These are phyloP conservation scores for Agrypnus murinus DNA, from an alignment of 2,888 invertebrate species.

Conservation along the genomic window DNA sequence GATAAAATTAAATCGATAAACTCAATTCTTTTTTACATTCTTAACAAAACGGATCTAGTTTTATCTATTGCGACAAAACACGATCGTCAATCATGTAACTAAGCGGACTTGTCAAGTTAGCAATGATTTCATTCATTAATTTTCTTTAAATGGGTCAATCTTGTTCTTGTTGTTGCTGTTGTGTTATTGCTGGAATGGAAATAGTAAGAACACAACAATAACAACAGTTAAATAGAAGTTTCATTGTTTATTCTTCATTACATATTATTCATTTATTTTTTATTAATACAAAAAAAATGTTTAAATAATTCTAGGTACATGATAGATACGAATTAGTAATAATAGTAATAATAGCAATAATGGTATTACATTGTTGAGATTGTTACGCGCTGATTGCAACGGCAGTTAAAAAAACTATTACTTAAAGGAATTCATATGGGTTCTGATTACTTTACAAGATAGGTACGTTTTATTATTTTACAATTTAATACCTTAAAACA, in stretches of 20 bases:
- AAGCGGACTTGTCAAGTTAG: slow-evolving; percentile 19
- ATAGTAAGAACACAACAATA: slow-evolving; percentile 4
- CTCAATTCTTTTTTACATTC: background rate
- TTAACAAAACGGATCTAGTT: slow-evolving; percentile 26
- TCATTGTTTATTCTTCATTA: background rate
- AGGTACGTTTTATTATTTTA: background rate
- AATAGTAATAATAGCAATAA: no score
- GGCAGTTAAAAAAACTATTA: slow-evolving; percentile 26
- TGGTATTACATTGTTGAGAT: background rate
- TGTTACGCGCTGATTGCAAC: slow-evolving; percentile 39
- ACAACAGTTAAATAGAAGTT: background rate
- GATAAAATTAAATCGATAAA: background rate
- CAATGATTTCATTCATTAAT: slow-evolving; percentile 34
- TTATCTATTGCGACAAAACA: slow-evolving; percentile 30
- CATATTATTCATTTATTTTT: background rate
- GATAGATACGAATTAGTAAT: background rate
- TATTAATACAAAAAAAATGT: background rate
- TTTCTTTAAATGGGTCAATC: slow-evolving; percentile 30
- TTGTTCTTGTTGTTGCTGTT: no score
- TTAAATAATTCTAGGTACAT: background rate
- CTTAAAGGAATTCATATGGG: slow-evolving; percentile 18
- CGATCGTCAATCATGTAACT: slow-evolving; percentile 27
- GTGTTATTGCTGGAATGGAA: background rate
- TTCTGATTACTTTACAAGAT: slow-evolving; percentile 19
- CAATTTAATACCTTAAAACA: no score